These are phyloP conservation scores for Tragelaphus eurycerus DNA, from an alignment of 2,797 vertebrate species.

Conservation along the genomic window DNA sequence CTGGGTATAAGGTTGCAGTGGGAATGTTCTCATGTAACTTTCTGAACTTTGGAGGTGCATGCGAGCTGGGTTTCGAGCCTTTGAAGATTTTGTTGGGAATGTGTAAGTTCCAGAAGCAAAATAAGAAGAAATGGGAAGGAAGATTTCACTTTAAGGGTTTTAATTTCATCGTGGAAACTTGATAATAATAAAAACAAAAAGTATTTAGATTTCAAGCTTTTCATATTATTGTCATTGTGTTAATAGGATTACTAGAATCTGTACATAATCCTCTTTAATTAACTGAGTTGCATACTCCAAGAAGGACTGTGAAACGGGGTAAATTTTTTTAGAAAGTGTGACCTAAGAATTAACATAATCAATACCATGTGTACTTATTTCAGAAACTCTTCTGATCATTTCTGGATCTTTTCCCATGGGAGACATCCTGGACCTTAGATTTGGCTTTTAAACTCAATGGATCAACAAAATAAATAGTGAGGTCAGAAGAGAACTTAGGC, in stretches of 20 bases:
- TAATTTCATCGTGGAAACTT: slow-evolving; percentile 36
- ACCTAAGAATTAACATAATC: neutral
- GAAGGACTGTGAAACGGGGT: neutral
- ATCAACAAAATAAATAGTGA: neutral
- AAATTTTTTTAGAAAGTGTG: neutral
- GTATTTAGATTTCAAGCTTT: slow-evolving; percentile 37
- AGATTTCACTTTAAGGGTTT: slow-evolving; percentile 43
- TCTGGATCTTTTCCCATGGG: neutral
- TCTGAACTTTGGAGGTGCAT: slow-evolving; percentile 12
- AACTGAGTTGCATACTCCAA: slow-evolving; percentile 50
- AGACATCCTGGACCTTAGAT: neutral
- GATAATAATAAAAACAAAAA: slow-evolving; percentile 19
- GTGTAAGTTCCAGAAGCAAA: slow-evolving; percentile 27
- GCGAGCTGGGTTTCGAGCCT: neutral
- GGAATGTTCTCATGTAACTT: neutral
- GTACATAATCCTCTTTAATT: slow-evolving; percentile 56
- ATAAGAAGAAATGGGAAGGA: slow-evolving; percentile 28
- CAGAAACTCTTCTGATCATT: neutral
- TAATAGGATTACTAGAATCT: slow-evolving; percentile 41
- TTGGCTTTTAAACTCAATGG: neutral
- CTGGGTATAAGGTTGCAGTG: neutral
- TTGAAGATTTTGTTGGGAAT: slow-evolving; percentile 35
- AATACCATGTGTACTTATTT: neutral
- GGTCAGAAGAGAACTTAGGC: neutral
- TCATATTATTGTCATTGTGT: neutral